Conservation (phyloP, 1,140 invertebrate species). For the Sitodiplosis mosellana region DNA sequence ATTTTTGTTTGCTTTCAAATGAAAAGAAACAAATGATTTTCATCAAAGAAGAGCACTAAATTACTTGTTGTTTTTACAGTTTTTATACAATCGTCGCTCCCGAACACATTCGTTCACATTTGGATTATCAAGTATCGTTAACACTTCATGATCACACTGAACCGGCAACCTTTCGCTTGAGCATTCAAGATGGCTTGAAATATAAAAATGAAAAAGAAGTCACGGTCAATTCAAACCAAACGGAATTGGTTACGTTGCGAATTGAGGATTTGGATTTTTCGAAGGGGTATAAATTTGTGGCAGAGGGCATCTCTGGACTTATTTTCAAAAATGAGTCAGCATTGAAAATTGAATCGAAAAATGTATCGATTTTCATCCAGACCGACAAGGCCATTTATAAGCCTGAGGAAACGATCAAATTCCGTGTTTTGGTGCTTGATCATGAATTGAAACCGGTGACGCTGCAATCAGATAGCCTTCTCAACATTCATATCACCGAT, state of each 20-base stretch:
- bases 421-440: constrained; percentile 66
- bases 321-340: constrained; percentile 55
- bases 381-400: constrained; percentile 90
- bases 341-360: constrained; percentile 64
- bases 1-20: no score
- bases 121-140: constrained; percentile 63
- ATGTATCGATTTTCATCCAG: constrained; percentile 82
- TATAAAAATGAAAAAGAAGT: constrained; percentile 44
- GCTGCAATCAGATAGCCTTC: background rate
- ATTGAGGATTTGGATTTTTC: constrained; percentile 63
- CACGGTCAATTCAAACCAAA: constrained; percentile 44
- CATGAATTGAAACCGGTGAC: constrained; percentile 43
- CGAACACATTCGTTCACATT: constrained; percentile 59
- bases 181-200: constrained; percentile 50
- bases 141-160: constrained; percentile 37
- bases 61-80: constrained; percentile 19
- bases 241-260: constrained; percentile 40
- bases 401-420: constrained; percentile 66
- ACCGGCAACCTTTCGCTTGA: constrained; percentile 39
- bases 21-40: no score
- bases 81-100: constrained; percentile 65
- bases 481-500: background rate
- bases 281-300: constrained; percentile 49
- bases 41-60: no score
- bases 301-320: constrained; percentile 51